These are phyloP conservation scores for Aplocera efformata DNA, from an alignment of 2,888 invertebrate species.

Conservation along the genomic window DNA sequence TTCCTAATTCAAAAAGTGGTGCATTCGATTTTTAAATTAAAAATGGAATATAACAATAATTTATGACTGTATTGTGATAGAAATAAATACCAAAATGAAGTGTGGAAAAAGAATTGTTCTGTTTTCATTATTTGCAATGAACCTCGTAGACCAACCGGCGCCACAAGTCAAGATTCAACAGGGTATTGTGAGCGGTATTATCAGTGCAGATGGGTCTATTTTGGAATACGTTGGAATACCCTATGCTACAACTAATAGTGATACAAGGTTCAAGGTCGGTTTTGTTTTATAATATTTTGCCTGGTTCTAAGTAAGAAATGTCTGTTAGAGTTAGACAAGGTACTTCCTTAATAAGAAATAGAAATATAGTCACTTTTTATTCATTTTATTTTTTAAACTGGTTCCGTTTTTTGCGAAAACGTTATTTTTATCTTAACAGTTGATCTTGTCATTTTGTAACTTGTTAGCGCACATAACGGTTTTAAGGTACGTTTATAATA, in stretches of 20 bases:
- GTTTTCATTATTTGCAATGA: slow-evolving; percentile 59
- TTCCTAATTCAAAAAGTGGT: background rate
- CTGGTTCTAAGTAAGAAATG: no score
- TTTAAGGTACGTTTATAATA: no score
- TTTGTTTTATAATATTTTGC: slow-evolving; percentile 5
- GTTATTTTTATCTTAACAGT: no score
- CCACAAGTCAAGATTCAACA: slow-evolving; percentile 62
- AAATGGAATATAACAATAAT: background rate
- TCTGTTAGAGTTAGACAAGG: no score
- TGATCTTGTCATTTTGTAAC: no score
- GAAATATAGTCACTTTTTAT: no score
- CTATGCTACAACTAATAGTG: slow-evolving; percentile 57
- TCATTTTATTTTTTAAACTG: no score
- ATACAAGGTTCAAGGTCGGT: slow-evolving; percentile 61
- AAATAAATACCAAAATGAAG: slow-evolving; percentile 41
- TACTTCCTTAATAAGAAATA: no score
- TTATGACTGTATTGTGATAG: background rate
- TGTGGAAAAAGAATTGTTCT: slow-evolving; percentile 51
- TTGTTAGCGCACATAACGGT: no score
- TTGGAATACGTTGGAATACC: slow-evolving; percentile 69
- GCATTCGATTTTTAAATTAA: no score
- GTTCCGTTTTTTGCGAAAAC: no score
- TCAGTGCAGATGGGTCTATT: slow-evolving; percentile 58
- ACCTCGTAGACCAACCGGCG: slow-evolving; percentile 65
- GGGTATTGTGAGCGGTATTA: slow-evolving; percentile 62